Base-by-base conservation (phyloP, 2,888 invertebrate genomes). In the Netelia melanura region DNA sequence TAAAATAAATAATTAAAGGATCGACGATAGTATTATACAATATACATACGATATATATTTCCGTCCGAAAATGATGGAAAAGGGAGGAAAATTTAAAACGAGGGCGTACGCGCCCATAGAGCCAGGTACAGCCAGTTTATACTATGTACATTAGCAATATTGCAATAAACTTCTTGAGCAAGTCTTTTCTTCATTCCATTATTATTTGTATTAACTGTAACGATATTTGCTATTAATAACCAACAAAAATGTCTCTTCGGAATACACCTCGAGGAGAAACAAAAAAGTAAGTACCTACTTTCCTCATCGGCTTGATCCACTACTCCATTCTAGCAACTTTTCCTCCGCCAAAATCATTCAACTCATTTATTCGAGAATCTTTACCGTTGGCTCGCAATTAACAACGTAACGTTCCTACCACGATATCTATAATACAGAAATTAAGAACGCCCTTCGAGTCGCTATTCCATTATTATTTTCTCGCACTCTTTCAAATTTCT, bases 21-120 rank as follows among this genome's bases (percentile, higher is more conserved):
- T 61, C 52, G 84, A 83, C 58, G 74, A 80, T 85, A 83, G 79
- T 72, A 74, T 79, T 76, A 81, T 61, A 74, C 38, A 6, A 38
- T 38, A 38, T 38, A 38, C 38, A 38, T 38, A 38, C 6, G 30
- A 30, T 30, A 30, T 30, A 30, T 38, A 38, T 38, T 38, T 38
- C 38, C 38, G 8, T 61, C 25, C 52, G 71, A 83, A 25, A 81
- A 68, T 21, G 79, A 38, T 6, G 38, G 38, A 38, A 38, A 38
- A 38, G 86, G 87, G 88, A 87, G 88, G 87, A 87, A 87, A 89
- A 89, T 88, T 89, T 61, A 76, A 77, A 56, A 72, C 67, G 72
- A 65, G 76, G 67, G 48, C 21, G 64, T 8, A 54, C 30, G 25
- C 70, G 76, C 77, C 38, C 6, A 17, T 81, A 77, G 81, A 72